Evolutionary conservation across 1,140 invertebrate species (phyloP).

Genomic region (Drosophila leontia): DNA sequence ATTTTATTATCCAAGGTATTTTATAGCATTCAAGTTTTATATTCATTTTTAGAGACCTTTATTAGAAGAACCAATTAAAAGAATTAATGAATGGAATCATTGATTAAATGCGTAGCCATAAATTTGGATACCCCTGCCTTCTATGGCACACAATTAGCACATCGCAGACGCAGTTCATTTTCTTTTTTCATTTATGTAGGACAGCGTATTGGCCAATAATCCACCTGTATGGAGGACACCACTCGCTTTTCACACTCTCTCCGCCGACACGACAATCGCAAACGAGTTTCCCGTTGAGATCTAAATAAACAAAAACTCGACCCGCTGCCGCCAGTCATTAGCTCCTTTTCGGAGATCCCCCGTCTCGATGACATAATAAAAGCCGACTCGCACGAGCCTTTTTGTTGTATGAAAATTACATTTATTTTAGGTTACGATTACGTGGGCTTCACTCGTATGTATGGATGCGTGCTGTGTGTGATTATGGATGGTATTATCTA

Average conservation of each 20-base stretch:
- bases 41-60: not conserved
- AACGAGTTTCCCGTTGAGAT: slow-evolving; percentile 29
- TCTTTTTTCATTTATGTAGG: slow-evolving; percentile 18
- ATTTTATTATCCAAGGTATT: not conserved
- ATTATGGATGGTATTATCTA: slow-evolving; percentile 43
- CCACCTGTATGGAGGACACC: slow-evolving; percentile 20
- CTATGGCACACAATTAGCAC: slow-evolving; percentile 18
- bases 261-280: not conserved
- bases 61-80: not conserved
- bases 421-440: slow-evolving; percentile 45
- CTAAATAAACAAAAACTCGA: slow-evolving; percentile 31
- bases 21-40: not conserved
- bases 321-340: slow-evolving; percentile 25
- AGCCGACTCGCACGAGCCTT: slow-evolving; percentile 10
- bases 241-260: slow-evolving; percentile 40
- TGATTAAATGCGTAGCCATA: not conserved
- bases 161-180: not conserved
- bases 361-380: slow-evolving; percentile 30
- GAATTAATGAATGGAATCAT: not conserved
- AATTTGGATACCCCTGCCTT: not conserved
- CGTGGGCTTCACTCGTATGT: slow-evolving; percentile 10
- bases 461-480: slow-evolving; percentile 8
- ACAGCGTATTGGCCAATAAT: slow-evolving; percentile 14
- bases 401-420: slow-evolving; percentile 44
- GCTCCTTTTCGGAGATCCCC: slow-evolving; percentile 42